These are phyloP conservation scores for Drosophila anomalipes DNA, from an alignment of 2,888 invertebrate species.

Conservation along the genomic window DNA sequence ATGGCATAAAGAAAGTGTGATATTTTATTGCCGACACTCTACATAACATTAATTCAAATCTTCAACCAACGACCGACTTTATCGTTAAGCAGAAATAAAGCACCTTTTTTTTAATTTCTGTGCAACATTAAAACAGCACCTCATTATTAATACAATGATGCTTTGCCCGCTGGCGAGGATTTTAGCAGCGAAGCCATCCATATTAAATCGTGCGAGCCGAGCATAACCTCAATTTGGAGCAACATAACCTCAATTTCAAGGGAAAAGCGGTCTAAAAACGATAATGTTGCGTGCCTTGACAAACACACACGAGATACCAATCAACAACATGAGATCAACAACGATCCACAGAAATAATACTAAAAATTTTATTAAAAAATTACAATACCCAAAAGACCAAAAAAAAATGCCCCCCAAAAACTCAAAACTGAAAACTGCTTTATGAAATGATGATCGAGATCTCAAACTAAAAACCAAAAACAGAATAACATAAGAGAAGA, in stretches of 20 bases:
- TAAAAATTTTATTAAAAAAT: slow-evolving; percentile 77
- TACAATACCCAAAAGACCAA: slow-evolving; percentile 57
- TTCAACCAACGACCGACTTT: neutral
- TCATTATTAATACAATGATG: slow-evolving; percentile 35
- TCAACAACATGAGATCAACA: slow-evolving; percentile 71
- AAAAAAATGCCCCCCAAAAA: slow-evolving; percentile 4
- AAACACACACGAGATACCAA: slow-evolving; percentile 70
- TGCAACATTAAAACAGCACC: neutral
- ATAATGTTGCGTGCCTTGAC: slow-evolving; percentile 73
- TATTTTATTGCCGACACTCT: neutral
- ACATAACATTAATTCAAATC: neutral
- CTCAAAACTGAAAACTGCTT: slow-evolving; percentile 24
- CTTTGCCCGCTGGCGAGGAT: slow-evolving; percentile 33
- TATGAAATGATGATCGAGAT: slow-evolving; percentile 68
- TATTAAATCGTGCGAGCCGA: slow-evolving; percentile 10
- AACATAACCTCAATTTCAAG: slow-evolving; percentile 43
- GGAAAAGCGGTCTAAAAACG: slow-evolving; percentile 13
- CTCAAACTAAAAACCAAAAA: slow-evolving; percentile 12
- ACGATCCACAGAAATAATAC: slow-evolving; percentile 36
- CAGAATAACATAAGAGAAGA: slow-evolving; percentile 9
- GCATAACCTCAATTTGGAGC: slow-evolving; percentile 39
- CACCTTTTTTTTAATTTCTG: neutral
- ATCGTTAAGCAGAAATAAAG: neutral
- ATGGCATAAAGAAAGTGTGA: neutral
- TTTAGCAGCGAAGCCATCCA: slow-evolving; percentile 19